phyloP scores from a whole-genome alignment of 2,888 invertebrate species.

The Netelia fuscicornis region DNA sequence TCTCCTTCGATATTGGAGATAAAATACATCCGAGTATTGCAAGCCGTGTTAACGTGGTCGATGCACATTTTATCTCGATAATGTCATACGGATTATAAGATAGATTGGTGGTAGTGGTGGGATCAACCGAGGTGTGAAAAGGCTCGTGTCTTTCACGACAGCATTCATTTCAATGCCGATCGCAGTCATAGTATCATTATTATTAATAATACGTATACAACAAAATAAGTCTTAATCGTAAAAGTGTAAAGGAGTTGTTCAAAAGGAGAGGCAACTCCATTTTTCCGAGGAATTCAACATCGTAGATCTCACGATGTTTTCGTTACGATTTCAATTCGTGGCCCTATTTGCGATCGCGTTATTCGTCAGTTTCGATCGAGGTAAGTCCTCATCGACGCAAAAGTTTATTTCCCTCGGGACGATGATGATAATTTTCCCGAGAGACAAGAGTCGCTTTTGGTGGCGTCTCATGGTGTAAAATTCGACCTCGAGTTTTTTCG shows the following conservation, averaged over 20 bases:
- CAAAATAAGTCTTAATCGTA: neutral
- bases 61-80: constrained; percentile 33
- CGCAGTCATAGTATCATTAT: neutral
- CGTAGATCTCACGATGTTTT: constrained; percentile 23
- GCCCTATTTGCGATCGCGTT: constrained; percentile 35
- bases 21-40: neutral
- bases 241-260: neutral
- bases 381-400: constrained; percentile 38
- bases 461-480: no score
- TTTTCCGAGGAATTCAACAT: neutral
- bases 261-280: neutral
- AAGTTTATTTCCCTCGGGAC: neutral
- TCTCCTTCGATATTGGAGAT: constrained; percentile 38
- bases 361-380: constrained; percentile 36
- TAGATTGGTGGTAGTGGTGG: constrained; percentile 24
- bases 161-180: constrained; percentile 27
- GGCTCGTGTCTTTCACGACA: constrained; percentile 21
- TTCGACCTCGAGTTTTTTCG: no score
- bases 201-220: neutral
- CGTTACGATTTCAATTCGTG: constrained; percentile 29
- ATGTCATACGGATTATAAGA: constrained; percentile 22
- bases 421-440: neutral
- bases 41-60: neutral
- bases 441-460: neutral
- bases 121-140: constrained; percentile 20